phyloP scores from a whole-genome alignment of 2,113 vertebrate species.

The Tympanuchus pallidicinctus region DNA sequence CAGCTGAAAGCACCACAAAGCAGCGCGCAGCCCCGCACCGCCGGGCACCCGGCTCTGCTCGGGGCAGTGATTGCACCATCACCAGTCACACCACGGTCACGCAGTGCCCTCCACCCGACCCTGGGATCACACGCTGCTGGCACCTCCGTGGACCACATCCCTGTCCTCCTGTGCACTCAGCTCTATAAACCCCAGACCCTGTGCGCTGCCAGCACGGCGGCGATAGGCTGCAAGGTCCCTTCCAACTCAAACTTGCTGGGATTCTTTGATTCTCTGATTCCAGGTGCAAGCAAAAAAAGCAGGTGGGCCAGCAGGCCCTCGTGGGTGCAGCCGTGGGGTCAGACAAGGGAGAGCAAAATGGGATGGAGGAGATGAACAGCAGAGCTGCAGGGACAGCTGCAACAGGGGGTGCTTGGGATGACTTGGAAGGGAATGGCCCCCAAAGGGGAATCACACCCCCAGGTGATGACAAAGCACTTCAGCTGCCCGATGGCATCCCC shows the following conservation, averaged over 20 bases:
- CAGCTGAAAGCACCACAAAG: neutral
- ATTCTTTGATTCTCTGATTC: neutral
- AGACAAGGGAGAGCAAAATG: neutral
- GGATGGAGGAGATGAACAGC: neutral
- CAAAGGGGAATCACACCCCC: neutral
- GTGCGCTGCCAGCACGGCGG: neutral
- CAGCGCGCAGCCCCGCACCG: accelerated
- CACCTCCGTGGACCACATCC: neutral
- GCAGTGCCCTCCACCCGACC: neutral
- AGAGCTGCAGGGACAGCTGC: neutral
- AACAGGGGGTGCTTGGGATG: neutral
- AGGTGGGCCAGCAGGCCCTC: neutral
- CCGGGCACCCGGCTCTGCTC: neutral
- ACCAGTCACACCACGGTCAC: neutral
- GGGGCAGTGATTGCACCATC: neutral
- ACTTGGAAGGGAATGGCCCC: neutral
- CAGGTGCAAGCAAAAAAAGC: neutral
- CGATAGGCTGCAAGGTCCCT: neutral
- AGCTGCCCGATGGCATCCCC: neutral
- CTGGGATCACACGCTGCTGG: accelerated
- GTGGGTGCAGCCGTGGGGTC: accelerated
- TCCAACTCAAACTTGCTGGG: neutral
- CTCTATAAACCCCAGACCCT: accelerated
- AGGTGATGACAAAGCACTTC: neutral
- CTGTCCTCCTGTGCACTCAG: accelerated